Evolutionary conservation across 92 coral and sea anemone genomes (phyloP).

Genomic region (Epizoanthus illoricatus): DNA sequence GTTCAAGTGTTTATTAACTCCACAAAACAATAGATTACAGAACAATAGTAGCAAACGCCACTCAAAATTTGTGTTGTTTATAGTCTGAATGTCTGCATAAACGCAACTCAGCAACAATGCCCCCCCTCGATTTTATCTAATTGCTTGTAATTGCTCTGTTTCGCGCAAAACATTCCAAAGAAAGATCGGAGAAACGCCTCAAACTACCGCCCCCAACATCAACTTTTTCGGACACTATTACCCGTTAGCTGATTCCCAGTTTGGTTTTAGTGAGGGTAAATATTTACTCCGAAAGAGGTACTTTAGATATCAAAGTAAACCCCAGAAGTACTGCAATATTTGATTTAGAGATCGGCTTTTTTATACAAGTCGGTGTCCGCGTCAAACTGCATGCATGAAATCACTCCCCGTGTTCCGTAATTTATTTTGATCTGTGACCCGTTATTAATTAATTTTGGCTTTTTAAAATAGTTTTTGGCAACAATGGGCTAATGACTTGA

Average conservation of each 20-base stretch:
- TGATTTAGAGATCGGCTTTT: neutral
- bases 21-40: conserved; percentile 82
- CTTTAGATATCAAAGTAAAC: neutral
- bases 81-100: conserved; percentile 84
- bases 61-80: conserved; percentile 67
- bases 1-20: conserved; percentile 64
- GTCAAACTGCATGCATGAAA: conserved; percentile 7
- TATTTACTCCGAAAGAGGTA: conserved; percentile 2
- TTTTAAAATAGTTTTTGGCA: conserved; percentile 49
- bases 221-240: neutral
- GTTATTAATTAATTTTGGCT: conserved; percentile 63
- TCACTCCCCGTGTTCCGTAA: conserved; percentile 22
- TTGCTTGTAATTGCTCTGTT: conserved; percentile 68
- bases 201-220: conserved; percentile 17
- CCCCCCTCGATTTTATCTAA: conserved; percentile 57
- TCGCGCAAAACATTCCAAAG: conserved; percentile 66
- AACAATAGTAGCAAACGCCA: conserved; percentile 64
- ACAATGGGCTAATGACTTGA: conserved; percentile 48
- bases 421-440: conserved; percentile 47
- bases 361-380: neutral
- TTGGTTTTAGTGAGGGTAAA: neutral
- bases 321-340: neutral
- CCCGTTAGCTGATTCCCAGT: neutral
- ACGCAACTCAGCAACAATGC: conserved; percentile 54
- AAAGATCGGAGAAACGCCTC: conserved; percentile 37